Base-by-base conservation (phyloP, 2,113 vertebrate species). In the Hyperoodon ampullatus region DNA sequence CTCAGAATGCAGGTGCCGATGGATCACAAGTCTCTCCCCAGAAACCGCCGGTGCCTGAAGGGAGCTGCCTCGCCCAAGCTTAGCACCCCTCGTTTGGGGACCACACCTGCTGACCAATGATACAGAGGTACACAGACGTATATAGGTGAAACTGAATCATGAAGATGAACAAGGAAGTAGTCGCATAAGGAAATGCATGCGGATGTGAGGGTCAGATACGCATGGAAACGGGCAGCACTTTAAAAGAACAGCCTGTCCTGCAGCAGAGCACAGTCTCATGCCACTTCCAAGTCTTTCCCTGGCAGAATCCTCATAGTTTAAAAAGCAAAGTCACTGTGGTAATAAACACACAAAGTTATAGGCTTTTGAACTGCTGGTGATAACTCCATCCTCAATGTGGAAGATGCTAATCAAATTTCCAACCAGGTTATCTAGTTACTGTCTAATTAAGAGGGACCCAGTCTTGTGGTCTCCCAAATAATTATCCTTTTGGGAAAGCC, bases 351-450 rank as follows among this genome's bases (percentile, higher is more conserved):
- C 26, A 85, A 92, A 92, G 88, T 55, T 61, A 72, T 61, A 72
- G 78, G 88, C 39, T 80, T 71, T 92, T 88, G 53, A 30, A 90
- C 16, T 44, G 66, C 50, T 35, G 13, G 24, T 70, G 53, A 23
- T 60, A 72, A 83, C 39, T 77, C 50, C 81, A 33, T 78, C 44
- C 15, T 86, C 53, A 58, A 2, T 90, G 63, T 44, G 44, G 72
- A 93, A 94, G 81, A 93, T 68, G 66, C 71, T 70, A 55, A 84
- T 94, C 87, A 83, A 58, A 93, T 68, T 71, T 82, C 88, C 61
- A 91, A 39, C 28, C 47, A 90, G 68, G 68, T 95, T 84, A 81
- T 50, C 53, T 55, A 50, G 44, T 82, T 18, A 13, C 74, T 90
- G 50, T 83, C 86, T 86, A 72, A 86, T 77, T 58, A 83, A 68